Evolutionary conservation across 1,140 invertebrate species (phyloP).

Genomic region (Philotrypesis tridentata): DNA sequence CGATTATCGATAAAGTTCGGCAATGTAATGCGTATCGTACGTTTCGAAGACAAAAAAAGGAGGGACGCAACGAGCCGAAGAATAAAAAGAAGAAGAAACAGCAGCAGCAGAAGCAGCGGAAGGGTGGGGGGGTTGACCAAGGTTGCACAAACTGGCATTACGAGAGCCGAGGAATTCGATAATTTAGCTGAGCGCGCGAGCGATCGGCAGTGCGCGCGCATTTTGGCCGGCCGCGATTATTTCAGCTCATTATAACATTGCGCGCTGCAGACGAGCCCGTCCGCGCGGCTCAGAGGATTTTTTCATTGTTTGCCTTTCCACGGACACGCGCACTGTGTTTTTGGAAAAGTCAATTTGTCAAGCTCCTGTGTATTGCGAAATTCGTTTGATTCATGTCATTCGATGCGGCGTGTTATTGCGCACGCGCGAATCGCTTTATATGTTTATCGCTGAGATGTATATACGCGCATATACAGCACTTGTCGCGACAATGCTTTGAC

Average conservation of each 20-base stretch:
- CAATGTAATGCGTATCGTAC: too few relatives aligned
- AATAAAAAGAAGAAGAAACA: background rate
- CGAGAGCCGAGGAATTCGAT: conserved; percentile 9
- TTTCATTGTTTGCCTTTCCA: background rate
- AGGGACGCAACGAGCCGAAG: too few relatives aligned
- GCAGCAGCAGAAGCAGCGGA: too few relatives aligned
- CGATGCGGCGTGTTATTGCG: too few relatives aligned
- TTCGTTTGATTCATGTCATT: background rate
- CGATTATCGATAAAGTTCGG: too few relatives aligned
- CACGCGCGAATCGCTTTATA: background rate
- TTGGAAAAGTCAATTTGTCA: background rate
- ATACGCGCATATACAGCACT: background rate
- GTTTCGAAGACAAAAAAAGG: background rate
- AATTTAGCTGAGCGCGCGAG: conserved; percentile 20
- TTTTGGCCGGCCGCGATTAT: conserved; percentile 9
- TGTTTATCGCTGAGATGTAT: background rate
- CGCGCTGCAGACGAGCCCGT: too few relatives aligned
- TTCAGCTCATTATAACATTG: background rate
- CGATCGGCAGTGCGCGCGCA: background rate
- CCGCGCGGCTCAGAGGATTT: background rate
- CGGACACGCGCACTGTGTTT: background rate
- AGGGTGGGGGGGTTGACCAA: background rate
- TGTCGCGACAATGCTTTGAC: background rate
- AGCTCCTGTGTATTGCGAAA: background rate
- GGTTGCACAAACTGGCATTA: conserved; percentile 27